Percentiles rank a stretch among this genome's conserved stretches.
These are phyloP conservation scores for Anoplopoma fimbria DNA, from an alignment of 2,113 vertebrate genomes.

Conservation along the genomic window DNA sequence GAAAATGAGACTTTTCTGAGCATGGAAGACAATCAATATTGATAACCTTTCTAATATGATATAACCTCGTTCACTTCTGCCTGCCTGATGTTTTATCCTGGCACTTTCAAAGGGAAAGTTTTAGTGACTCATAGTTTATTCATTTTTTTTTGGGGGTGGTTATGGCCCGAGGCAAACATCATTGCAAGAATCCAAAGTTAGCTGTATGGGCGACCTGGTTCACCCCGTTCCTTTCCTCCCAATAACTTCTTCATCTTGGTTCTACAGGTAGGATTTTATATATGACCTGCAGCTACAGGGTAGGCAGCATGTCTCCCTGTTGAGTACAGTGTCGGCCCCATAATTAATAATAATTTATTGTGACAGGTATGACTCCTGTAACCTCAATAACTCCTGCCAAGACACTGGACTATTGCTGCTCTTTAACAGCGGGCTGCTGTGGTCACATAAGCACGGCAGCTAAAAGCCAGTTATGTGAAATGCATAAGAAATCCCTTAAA, in stretches of 20 bases:
- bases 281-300: conserved; percentile 34
- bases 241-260: conserved; percentile 40
- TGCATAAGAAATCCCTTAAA: neutral
- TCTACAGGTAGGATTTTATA: conserved; percentile 31
- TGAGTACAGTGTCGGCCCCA: conserved; percentile 20
- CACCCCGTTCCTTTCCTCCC: conserved; percentile 20
- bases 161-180: conserved; percentile 61
- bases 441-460: conserved; percentile 18
- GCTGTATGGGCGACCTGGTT: conserved; percentile 30
- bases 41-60: conserved; percentile 53
- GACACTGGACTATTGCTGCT: conserved; percentile 7
- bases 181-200: conserved; percentile 55
- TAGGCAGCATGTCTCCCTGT: conserved; percentile 12
- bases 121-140: conserved; percentile 67
- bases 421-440: neutral
- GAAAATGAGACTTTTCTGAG: conserved; percentile 40
- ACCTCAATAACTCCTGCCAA: conserved; percentile 30
- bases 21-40: conserved; percentile 56
- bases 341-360: conserved; percentile 42
- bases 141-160: conserved; percentile 22
- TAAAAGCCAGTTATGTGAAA: conserved; percentile 17
- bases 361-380: conserved; percentile 30
- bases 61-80: conserved; percentile 47
- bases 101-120: conserved; percentile 50
- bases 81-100: conserved; percentile 38